Conservation (phyloP, 92 coral and sea anemone species). For the Phymanthus crucifer region DNA sequence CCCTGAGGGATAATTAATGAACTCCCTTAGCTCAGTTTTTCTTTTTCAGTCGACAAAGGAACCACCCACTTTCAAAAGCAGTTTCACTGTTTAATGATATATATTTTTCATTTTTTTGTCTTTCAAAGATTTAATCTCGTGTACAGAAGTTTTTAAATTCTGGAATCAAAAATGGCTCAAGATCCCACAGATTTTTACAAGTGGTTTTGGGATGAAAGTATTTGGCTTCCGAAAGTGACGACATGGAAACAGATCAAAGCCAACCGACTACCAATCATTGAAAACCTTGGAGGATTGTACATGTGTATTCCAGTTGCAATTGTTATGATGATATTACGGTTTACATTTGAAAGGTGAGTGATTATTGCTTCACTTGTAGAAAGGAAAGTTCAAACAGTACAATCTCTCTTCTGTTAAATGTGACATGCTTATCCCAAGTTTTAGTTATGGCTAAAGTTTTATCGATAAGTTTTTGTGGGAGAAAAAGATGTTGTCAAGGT, state of each 20-base stretch:
- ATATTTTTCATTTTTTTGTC: background rate
- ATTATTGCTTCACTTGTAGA: too few species aligned
- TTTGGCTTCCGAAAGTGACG: constrained; percentile 79
- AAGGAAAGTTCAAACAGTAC: too few species aligned
- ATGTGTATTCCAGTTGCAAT: constrained; percentile 73
- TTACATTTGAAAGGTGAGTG: constrained; percentile 87
- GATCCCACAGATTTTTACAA: constrained; percentile 18
- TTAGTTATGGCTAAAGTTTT: too few species aligned
- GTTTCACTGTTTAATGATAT: background rate
- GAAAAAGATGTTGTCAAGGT: too few species aligned
- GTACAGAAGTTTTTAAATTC: background rate
- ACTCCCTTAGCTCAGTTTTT: too few species aligned
- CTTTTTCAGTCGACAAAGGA: too few species aligned
- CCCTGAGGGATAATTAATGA: too few species aligned
- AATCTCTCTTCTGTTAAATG: too few species aligned
- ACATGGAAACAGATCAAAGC: constrained; percentile 68
- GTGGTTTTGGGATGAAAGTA: constrained; percentile 78
- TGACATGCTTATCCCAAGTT: too few species aligned
- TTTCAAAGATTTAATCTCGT: background rate
- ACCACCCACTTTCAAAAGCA: too few species aligned
- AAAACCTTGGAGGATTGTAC: constrained; percentile 66
- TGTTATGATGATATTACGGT: constrained; percentile 60
- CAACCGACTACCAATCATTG: constrained; percentile 45
- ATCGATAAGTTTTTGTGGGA: too few species aligned
- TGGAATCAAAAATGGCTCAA: background rate